These are phyloP conservation scores for Oreonectes daqikongensis DNA, from an alignment of 2,797 vertebrate species.

Conservation along the genomic window DNA sequence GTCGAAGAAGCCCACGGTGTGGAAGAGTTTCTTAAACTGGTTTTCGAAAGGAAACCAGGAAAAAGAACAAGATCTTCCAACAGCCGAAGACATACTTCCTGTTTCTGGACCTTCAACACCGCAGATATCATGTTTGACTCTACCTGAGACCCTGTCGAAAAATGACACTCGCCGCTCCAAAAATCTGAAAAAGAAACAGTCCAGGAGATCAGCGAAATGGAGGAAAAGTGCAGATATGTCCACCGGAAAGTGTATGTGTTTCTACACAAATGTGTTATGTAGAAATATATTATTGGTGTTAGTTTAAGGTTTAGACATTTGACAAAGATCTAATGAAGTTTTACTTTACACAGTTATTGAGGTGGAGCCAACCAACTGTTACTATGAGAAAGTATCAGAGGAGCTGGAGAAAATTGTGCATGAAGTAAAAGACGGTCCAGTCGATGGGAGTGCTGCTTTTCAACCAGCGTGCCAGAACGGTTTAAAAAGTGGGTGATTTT, in stretches of 20 bases:
- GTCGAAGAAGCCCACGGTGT: slow-evolving; percentile 66
- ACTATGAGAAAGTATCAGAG: slow-evolving; percentile 78
- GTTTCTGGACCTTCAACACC: background rate
- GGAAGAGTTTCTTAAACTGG: slow-evolving; percentile 77
- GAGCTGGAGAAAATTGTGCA: slow-evolving; percentile 79
- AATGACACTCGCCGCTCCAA: slow-evolving; percentile 46
- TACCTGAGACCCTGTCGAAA: slow-evolving; percentile 44
- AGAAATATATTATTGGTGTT: too few relatives aligned
- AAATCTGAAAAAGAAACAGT: slow-evolving; percentile 66
- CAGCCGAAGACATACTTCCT: slow-evolving; percentile 31
- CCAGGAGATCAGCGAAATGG: slow-evolving; percentile 68
- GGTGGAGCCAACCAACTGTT: slow-evolving; percentile 68
- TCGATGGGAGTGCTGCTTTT: slow-evolving; percentile 65
- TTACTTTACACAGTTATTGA: slow-evolving; percentile 59
- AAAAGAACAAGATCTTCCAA: slow-evolving; percentile 70
- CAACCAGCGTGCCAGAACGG: slow-evolving; percentile 23
- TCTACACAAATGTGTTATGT: too few relatives aligned
- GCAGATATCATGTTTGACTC: slow-evolving; percentile 34
- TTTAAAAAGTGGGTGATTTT: slow-evolving; percentile 42
- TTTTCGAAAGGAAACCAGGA: slow-evolving; percentile 70
- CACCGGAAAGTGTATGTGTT: slow-evolving; percentile 41
- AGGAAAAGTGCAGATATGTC: slow-evolving; percentile 59
- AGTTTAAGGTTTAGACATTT: background rate
- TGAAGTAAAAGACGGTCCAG: slow-evolving; percentile 73
- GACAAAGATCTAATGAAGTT: background rate